These are phyloP conservation scores for Xanthorhoe designata DNA, from an alignment of 2,888 invertebrate species.

Conservation along the genomic window DNA sequence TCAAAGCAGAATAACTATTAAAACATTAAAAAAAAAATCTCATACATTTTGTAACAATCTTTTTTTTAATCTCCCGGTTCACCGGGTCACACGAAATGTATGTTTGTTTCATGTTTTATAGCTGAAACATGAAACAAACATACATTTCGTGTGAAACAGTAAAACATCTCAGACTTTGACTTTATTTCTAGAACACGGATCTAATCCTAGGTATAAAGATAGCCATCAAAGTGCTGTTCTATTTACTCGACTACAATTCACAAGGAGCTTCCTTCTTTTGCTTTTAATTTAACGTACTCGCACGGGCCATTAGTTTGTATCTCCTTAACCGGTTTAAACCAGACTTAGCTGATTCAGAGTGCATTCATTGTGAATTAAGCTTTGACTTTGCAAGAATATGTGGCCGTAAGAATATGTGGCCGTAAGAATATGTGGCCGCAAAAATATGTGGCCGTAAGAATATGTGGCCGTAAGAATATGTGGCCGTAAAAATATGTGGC, in stretches of 20 bases:
- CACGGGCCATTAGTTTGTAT: slow-evolving; percentile 55
- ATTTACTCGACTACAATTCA: slow-evolving; percentile 31
- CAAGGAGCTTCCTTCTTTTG: slow-evolving; percentile 40
- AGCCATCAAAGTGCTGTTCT: slow-evolving; percentile 17
- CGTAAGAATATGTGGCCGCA: too few species aligned
- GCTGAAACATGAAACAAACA: too few species aligned
- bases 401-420: neutral
- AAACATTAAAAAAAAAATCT: too few species aligned
- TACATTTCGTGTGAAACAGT: neutral
- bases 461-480: too few species aligned
- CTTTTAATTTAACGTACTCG: slow-evolving; percentile 49
- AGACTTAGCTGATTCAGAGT: slow-evolving; percentile 58
- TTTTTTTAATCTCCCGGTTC: too few species aligned
- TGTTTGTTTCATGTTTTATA: too few species aligned
- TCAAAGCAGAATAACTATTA: too few species aligned
- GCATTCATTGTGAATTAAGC: slow-evolving; percentile 71
- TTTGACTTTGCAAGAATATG: neutral
- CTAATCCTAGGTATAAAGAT: slow-evolving; percentile 1
- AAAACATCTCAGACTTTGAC: neutral
- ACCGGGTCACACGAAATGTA: too few species aligned
- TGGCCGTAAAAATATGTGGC: too few species aligned
- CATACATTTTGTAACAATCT: too few species aligned
- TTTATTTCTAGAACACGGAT: neutral
- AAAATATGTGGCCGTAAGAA: too few species aligned
- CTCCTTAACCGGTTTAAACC: slow-evolving; percentile 63